phyloP scores from a whole-genome alignment of 30 jellyfish, hydroid and myxozoan genomes.

The Morbakka virulenta region DNA sequence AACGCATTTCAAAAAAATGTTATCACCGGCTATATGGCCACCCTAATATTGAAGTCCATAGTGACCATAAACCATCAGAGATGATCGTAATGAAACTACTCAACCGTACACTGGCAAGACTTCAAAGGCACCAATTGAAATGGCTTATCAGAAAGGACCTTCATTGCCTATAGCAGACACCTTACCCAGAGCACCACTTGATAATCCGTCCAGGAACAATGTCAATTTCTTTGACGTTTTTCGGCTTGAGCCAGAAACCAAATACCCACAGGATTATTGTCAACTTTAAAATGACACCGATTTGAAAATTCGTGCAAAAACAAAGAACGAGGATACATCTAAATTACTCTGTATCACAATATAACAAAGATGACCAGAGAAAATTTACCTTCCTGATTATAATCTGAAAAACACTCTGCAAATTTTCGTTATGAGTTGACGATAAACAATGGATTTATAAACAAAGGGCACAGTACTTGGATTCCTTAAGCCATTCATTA shows the following conservation, averaged over 20 bases:
- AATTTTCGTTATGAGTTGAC: too few species aligned
- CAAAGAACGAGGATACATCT: too few species aligned
- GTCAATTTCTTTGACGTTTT: background rate
- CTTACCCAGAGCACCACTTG: too few species aligned
- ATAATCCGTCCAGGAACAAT: background rate
- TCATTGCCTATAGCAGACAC: background rate
- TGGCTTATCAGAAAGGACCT: background rate
- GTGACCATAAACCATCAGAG: conserved; percentile 6
- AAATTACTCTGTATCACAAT: too few species aligned
- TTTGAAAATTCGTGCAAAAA: too few species aligned
- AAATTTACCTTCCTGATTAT: too few species aligned
- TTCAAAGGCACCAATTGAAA: background rate
- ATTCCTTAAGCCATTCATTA: too few species aligned
- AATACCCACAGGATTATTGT: conserved; percentile 4
- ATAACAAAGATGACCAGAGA: too few species aligned
- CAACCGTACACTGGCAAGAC: background rate
- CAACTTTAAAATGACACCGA: too few species aligned
- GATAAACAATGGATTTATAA: too few species aligned
- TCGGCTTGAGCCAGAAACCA: background rate
- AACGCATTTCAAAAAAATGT: background rate
- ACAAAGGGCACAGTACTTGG: too few species aligned
- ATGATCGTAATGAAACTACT: conserved; percentile 15
- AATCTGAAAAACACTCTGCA: too few species aligned
- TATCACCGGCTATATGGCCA: conserved; percentile 9
- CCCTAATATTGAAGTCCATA: conserved; percentile 5